phyloP scores from a whole-genome alignment of 1,140 invertebrate species.

The Pristionchus pacificus region DNA sequence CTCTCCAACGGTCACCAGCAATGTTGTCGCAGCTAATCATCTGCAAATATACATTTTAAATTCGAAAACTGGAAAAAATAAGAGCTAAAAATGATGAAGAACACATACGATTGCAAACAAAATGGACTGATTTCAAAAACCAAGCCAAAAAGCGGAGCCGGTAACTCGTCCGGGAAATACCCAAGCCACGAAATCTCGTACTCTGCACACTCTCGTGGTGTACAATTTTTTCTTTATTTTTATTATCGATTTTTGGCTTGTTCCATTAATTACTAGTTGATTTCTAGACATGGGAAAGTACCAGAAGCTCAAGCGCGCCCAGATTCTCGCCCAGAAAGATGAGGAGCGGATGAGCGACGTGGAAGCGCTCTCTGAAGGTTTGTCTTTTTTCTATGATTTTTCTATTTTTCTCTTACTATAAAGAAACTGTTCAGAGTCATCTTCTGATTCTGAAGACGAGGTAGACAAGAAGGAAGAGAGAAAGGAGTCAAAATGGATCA shows the following conservation, averaged over 20 bases:
- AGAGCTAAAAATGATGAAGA: too few species aligned
- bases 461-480: neutral
- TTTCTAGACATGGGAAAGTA: neutral
- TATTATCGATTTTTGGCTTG: neutral
- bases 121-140: too few species aligned
- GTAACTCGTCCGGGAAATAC: too few species aligned
- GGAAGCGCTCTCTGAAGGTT: constrained; percentile 57
- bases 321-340: neutral
- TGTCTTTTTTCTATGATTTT: neutral
- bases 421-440: neutral
- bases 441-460: neutral
- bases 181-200: too few species aligned
- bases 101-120: too few species aligned
- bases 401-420: neutral
- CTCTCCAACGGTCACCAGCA: constrained; percentile 37
- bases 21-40: constrained; percentile 20
- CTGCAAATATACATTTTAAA: too few species aligned
- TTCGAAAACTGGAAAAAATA: too few species aligned
- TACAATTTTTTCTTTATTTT: neutral
- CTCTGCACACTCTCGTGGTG: too few species aligned
- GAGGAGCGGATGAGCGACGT: neutral
- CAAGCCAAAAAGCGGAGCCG: too few species aligned
- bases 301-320: neutral
- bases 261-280: too few species aligned
- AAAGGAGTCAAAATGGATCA: constrained; percentile 72